These are phyloP conservation scores for Lutraria rhynchaena DNA, from an alignment of 1,140 invertebrate genomes.

Conservation along the genomic window DNA sequence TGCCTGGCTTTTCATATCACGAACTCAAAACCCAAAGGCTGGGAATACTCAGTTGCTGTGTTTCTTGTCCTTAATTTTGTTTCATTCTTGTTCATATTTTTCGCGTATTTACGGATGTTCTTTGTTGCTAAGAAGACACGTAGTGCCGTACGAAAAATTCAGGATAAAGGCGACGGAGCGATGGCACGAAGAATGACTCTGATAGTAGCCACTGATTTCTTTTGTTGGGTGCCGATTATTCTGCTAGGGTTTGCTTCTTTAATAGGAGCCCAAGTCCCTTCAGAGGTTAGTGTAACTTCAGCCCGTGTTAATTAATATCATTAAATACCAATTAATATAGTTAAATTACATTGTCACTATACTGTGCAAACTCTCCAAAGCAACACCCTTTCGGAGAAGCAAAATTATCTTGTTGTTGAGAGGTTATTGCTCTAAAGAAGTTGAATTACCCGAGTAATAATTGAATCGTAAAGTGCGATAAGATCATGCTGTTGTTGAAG, in stretches of 20 bases:
- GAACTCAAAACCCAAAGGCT: slow-evolving; percentile 84
- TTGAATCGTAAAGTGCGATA: too few species aligned
- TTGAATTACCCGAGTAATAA: too few species aligned
- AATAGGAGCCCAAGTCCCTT: slow-evolving; percentile 82
- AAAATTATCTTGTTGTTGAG: too few species aligned
- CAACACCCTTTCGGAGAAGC: too few species aligned
- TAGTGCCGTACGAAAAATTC: slow-evolving; percentile 79
- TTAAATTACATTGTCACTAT: too few species aligned
- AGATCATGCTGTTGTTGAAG: too few species aligned
- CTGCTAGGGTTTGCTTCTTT: slow-evolving; percentile 83
- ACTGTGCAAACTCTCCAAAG: too few species aligned
- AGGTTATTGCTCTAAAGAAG: too few species aligned
- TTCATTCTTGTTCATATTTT: slow-evolving; percentile 84
- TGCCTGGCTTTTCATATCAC: slow-evolving; percentile 86
- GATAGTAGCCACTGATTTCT: slow-evolving; percentile 85
- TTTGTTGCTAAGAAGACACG: slow-evolving; percentile 83
- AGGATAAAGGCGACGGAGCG: slow-evolving; percentile 81
- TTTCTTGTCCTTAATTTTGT: slow-evolving; percentile 84
- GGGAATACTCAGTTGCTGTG: slow-evolving; percentile 86
- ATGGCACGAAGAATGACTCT: slow-evolving; percentile 85
- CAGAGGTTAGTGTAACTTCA: slow-evolving; percentile 81
- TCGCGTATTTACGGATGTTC: slow-evolving; percentile 85
- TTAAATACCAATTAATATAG: too few species aligned
- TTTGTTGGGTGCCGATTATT: slow-evolving; percentile 85
- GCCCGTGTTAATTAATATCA: too few species aligned